Evolutionary conservation across 2,797 vertebrate species (phyloP).

Genomic region (Tokudaia muenninki): DNA sequence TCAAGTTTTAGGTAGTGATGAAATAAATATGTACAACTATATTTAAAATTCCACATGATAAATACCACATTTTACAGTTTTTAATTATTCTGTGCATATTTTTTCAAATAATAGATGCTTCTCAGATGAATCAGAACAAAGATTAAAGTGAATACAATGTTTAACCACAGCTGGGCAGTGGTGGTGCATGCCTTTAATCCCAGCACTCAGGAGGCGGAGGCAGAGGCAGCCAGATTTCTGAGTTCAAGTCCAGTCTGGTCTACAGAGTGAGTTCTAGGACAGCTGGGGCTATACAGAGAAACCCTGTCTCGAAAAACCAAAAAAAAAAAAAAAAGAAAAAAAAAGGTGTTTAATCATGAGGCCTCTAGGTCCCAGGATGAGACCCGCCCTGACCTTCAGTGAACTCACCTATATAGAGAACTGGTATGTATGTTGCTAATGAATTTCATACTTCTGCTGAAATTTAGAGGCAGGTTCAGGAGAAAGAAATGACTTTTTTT

Average conservation of each 20-base stretch:
- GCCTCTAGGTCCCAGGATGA: not conserved
- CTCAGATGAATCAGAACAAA: not conserved
- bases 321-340: too few species aligned
- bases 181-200: too few species aligned
- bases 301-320: too few species aligned
- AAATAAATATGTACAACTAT: not conserved
- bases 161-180: not conserved
- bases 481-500: not conserved
- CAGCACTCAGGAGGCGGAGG: too few species aligned
- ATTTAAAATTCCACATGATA: not conserved
- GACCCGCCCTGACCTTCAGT: not conserved
- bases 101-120: not conserved
- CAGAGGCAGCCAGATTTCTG: too few species aligned
- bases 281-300: too few species aligned
- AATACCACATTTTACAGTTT: not conserved
- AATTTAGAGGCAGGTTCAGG: not conserved
- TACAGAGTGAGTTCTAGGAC: too few species aligned
- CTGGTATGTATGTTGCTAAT: fast-evolving
- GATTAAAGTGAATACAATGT: not conserved
- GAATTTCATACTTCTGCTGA: not conserved
- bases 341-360: not conserved
- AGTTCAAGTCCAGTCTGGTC: too few species aligned
- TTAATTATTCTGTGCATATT: not conserved
- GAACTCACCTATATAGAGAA: not conserved
- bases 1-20: too few species aligned